phyloP scores from a whole-genome alignment of 2,888 invertebrate species.

The Nipponacmea schrenckii region DNA sequence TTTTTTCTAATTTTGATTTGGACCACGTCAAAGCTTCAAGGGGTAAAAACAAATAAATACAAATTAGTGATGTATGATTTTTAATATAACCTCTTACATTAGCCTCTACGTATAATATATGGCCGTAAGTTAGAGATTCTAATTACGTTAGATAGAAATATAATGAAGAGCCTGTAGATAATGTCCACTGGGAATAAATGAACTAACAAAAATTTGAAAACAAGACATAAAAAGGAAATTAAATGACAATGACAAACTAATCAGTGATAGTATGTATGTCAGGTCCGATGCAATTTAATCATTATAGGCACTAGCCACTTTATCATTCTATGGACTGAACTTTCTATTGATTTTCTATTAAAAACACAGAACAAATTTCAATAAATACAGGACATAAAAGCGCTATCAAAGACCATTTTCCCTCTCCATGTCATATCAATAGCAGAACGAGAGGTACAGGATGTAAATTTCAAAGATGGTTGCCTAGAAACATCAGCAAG shows the following conservation, averaged over 20 bases:
- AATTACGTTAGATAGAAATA: background rate
- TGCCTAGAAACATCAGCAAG: constrained; percentile 17
- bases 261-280: constrained; percentile 5
- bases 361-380: constrained; percentile 24
- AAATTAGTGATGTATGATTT: too few species aligned
- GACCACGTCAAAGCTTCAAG: too few species aligned
- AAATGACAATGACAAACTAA: constrained; percentile 5
- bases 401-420: constrained; percentile 21
- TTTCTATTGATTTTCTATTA: background rate
- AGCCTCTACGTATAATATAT: constrained; percentile 1
- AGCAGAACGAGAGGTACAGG: constrained; percentile 15
- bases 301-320: constrained; percentile 1
- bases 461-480: constrained; percentile 21
- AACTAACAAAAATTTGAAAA: constrained; percentile 7
- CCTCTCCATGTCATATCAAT: constrained; percentile 11
- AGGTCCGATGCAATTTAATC: constrained; percentile 1
- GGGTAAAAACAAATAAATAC: too few species aligned
- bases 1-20: too few species aligned
- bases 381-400: constrained; percentile 23
- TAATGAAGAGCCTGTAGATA: background rate
- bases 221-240: constrained; percentile 3
- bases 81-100: background rate
- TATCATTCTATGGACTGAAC: background rate
- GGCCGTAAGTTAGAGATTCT: background rate
- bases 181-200: background rate